Evolutionary conservation across 2,797 vertebrate species (phyloP).

Genomic region (Myotis myotis): DNA sequence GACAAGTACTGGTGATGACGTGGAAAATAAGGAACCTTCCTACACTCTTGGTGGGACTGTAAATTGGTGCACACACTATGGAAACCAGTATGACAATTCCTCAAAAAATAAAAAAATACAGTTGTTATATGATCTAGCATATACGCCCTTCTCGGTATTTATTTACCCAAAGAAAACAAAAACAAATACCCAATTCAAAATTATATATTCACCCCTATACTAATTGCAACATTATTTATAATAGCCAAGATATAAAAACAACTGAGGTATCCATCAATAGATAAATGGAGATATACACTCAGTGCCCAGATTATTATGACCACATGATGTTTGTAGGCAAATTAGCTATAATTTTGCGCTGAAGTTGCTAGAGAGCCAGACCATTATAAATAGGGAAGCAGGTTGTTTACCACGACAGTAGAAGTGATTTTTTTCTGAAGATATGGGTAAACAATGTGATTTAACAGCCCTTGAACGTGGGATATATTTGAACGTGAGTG

Average conservation of each 20-base stretch:
- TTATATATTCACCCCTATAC: not conserved
- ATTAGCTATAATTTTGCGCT: too few relatives aligned
- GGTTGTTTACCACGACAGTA: too few relatives aligned
- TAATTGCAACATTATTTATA: not conserved
- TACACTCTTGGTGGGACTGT: not conserved
- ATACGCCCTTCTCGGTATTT: not conserved
- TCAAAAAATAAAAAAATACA: not conserved
- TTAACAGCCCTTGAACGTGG: too few relatives aligned
- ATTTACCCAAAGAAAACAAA: not conserved
- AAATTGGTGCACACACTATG: too few relatives aligned
- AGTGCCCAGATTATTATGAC: too few relatives aligned
- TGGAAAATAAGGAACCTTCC: not conserved
- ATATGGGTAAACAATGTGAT: too few relatives aligned
- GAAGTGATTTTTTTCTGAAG: too few relatives aligned
- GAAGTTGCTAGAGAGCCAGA: too few relatives aligned
- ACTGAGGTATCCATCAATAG: not conserved
- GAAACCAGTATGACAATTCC: not conserved
- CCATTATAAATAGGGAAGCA: too few relatives aligned
- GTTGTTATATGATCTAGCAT: not conserved
- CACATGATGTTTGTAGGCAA: too few relatives aligned
- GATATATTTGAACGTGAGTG: too few relatives aligned
- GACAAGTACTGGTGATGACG: not conserved
- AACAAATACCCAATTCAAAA: not conserved
- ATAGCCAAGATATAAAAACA: not conserved
- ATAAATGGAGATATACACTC: not conserved